Base-by-base conservation (phyloP, 2,797 vertebrate genomes). In the Myotis pilosus region DNA sequence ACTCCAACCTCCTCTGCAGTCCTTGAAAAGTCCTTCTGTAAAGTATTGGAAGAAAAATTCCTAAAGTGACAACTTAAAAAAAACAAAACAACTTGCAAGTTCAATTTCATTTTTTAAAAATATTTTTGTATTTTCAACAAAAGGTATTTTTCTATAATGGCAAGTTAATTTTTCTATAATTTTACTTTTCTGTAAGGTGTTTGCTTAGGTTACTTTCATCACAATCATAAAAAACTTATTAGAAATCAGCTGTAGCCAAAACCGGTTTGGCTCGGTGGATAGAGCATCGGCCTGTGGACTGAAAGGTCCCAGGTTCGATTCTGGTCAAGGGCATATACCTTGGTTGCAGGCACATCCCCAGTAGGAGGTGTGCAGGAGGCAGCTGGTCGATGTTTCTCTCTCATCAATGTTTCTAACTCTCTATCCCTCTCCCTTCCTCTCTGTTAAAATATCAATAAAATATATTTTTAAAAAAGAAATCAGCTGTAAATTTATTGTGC, bases 1-100 rank as follows among this genome's bases (percentile, higher is more conserved):
- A 57, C 16, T 41, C 49, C 79, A 53, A 55, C 22, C 44, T 33
- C 60, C 51, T 66, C 62, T 41, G 72, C 51, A 89, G 83, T 75
- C 62, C 68, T 94, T 87, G 84, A 60, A 84, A 85, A 79, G 19
- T 81, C 64, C 44, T 95, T 72, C 71, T 33, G 47, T 83, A 95
- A 97, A 95, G 41, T 19, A 33, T 5, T 15, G 6, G 38, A 49
- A 74, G 71, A 75, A 92, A 96, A 96, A 38, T 23, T 36, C 53
- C 16, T 44, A 36, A 87, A 80, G 66, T 5, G 47, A 69, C 76
- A 88, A 82, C 68, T 44, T 23, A 64, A 20, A 30, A 41, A 13
- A 28, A 49, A 15, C 4, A 47, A 11, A 25, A 89, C 44, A 44
- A 38, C 62, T 36, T 23, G 36, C n/a, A 57, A 49, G 69, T 84